Conservation (phyloP, 2,888 invertebrate genomes). For the Incurvaria masculella region DNA sequence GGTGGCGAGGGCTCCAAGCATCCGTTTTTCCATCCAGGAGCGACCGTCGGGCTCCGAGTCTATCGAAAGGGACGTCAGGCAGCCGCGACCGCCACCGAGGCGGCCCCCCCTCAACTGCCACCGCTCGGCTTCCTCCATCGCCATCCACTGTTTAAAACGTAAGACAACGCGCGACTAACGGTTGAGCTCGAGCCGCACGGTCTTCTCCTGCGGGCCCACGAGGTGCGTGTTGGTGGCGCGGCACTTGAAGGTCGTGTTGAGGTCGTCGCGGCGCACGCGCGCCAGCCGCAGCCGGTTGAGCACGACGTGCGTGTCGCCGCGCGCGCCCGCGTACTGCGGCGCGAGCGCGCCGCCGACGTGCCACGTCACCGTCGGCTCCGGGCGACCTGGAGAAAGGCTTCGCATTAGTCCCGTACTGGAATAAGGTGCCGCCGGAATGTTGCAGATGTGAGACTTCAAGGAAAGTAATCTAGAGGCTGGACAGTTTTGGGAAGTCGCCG, state of each 20-base stretch:
- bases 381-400: conserved; percentile 81
- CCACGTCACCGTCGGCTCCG: conserved; percentile 79
- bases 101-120: too few relatives aligned
- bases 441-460: too few relatives aligned
- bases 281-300: conserved; percentile 75
- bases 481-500: too few relatives aligned
- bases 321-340: conserved; percentile 66
- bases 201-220: conserved; percentile 76
- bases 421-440: too few relatives aligned
- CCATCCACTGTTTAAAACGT: background rate
- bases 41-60: too few relatives aligned
- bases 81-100: too few relatives aligned
- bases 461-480: too few relatives aligned
- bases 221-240: conserved; percentile 85
- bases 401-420: too few relatives aligned
- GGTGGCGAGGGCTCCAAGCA: too few relatives aligned
- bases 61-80: too few relatives aligned
- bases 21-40: too few relatives aligned
- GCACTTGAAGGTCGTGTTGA: conserved; percentile 84
- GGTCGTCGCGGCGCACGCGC: conserved; percentile 69
- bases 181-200: conserved; percentile 75
- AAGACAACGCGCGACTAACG: conserved; percentile 66
- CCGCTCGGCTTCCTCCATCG: too few relatives aligned
- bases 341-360: conserved; percentile 69
- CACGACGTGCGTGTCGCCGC: conserved; percentile 69